These are phyloP conservation scores for Chaetogeoica ovagalla DNA, from an alignment of 2,888 invertebrate species.

Conservation along the genomic window DNA sequence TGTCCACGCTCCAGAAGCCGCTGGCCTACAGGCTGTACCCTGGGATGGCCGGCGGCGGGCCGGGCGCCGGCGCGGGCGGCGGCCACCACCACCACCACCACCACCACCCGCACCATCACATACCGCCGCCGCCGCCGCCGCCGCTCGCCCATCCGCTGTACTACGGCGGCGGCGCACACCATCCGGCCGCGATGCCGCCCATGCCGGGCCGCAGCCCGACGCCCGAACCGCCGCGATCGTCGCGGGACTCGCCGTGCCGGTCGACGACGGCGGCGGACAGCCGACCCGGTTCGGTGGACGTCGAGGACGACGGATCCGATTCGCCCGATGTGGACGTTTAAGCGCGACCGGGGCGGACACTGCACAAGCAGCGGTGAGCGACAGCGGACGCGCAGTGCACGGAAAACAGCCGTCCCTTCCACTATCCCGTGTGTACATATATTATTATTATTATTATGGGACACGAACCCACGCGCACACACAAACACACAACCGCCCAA, in stretches of 20 bases:
- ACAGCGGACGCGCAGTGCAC: too few species aligned
- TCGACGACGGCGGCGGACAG: conserved; percentile 52
- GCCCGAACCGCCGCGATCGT: conserved; percentile 56
- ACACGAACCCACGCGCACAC: too few species aligned
- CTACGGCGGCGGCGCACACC: conserved; percentile 55
- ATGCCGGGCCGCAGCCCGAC: conserved; percentile 57
- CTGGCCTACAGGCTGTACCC: conserved; percentile 69
- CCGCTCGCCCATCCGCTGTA: conserved; percentile 56
- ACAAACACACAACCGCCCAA: conserved; percentile 7
- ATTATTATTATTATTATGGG: background rate
- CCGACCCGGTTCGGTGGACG: conserved; percentile 57
- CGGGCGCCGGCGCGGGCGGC: conserved; percentile 50
- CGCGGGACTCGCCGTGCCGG: conserved; percentile 57
- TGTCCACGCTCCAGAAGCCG: conserved; percentile 77
- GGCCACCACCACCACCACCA: conserved; percentile 55
- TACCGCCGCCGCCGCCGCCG: conserved; percentile 54
- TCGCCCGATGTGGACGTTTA: conserved; percentile 56
- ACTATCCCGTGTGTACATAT: background rate
- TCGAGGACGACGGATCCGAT: conserved; percentile 57
- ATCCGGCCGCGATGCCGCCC: conserved; percentile 51
- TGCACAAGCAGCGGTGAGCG: background rate
- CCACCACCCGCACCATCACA: conserved; percentile 41
- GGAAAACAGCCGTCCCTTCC: background rate
- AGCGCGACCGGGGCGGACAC: background rate
- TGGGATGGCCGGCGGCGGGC: conserved; percentile 55